phyloP scores from a whole-genome alignment of 2,888 invertebrate species.

The Hyppa rectilinea region DNA sequence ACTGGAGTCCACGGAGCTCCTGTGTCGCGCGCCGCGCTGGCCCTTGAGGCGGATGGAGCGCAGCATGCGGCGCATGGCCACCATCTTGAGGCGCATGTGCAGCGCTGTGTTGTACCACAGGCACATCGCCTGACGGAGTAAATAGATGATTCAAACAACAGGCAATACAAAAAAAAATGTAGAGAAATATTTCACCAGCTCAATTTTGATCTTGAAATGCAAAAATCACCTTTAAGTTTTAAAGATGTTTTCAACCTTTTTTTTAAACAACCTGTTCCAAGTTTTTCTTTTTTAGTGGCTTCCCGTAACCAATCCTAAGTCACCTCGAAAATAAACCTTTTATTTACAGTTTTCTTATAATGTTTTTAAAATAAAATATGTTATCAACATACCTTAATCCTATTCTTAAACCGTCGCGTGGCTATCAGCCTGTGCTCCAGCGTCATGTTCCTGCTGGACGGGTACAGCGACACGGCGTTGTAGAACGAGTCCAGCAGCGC shows the following conservation, averaged over 20 bases:
- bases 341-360: too few relatives aligned
- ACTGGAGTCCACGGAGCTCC: conserved; percentile 71
- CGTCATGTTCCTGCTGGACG: conserved; percentile 95
- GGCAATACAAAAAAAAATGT: too few relatives aligned
- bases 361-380: too few relatives aligned
- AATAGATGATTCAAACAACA: too few relatives aligned
- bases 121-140: conserved; percentile 93
- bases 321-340: too few relatives aligned
- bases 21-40: conserved; percentile 62
- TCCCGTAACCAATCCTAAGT: too few relatives aligned
- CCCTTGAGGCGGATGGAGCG: conserved; percentile 77
- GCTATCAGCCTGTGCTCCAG: conserved; percentile 93
- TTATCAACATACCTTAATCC: too few relatives aligned
- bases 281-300: too few relatives aligned
- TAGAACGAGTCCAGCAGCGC: conserved; percentile 93
- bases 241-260: too few relatives aligned
- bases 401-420: conserved; percentile 89
- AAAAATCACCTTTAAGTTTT: too few relatives aligned
- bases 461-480: conserved; percentile 95
- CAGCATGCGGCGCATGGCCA: conserved; percentile 93
- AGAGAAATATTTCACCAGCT: not conserved
- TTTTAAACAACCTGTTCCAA: too few relatives aligned
- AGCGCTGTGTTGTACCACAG: conserved; percentile 97
- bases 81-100: conserved; percentile 95
- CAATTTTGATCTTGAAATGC: not conserved